Base-by-base conservation (phyloP, 1,140 invertebrate genomes). In the Drosophila obscura region DNA sequence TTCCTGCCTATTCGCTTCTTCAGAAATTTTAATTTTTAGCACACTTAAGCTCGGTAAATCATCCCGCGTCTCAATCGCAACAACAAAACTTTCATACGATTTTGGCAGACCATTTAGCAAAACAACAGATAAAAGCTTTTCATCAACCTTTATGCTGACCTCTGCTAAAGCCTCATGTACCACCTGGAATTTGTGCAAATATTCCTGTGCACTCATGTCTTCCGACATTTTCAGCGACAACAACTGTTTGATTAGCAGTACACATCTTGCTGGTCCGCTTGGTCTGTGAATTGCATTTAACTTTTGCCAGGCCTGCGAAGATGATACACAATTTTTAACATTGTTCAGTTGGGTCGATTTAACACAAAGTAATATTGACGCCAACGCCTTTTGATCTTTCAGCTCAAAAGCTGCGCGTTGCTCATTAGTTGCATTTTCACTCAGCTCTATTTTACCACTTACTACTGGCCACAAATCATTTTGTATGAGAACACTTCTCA, bases 401-500 rank as follows among this genome's bases (percentile, higher is more conserved):
- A 48, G 19, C 19, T 19, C 46, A 24, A 24, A 16, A 44, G n/a
- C 15, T 44, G 43, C 43, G n/a, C 15, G 43, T 44, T 44, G 31
- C 8, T 31, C 31, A 31, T 31, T 31, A 8, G 28, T 31, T 31
- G 31, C 8, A 9, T 3, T 31, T 31, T 44, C 43, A 13, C 43
- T 15, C 15, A 44, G 15, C 5, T 15, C 31, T 15, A 44, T 44
- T 44, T 44, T 44, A 5, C 43, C 43, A 44, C 43, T 44, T 5
- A 44, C 43, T 5, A 44, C 7, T 44, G 43, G 43, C 43, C 19
- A 48, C 31, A 31, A 31, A 31, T 31, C 8, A 31, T 31, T 31
- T 31, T 31, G 31, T 31, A 31, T 31, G 8, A 48, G 46, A 19
- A 24, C 46, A 48, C 46, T 48, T 46, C n/a, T 46, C 44, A 46